phyloP scores from a whole-genome alignment of 2,797 vertebrate genomes.

The Neostethus bicornis region DNA sequence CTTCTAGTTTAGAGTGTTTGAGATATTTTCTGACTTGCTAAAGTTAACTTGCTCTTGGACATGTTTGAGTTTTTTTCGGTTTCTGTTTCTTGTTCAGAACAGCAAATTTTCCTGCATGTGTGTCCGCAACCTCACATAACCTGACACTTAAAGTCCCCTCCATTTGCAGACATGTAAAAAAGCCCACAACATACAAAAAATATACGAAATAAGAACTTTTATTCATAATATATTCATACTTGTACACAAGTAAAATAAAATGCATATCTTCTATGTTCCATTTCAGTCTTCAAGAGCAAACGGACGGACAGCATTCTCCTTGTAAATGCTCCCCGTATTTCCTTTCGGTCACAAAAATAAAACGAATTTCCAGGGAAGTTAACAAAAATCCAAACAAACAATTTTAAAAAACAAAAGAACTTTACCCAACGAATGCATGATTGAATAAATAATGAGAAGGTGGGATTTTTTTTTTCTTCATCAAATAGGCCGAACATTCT shows the following conservation, averaged over 20 bases:
- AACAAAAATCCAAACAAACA: slow-evolving; percentile 85
- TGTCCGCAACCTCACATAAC: no score
- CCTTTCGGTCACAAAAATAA: slow-evolving; percentile 83
- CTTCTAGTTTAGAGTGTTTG: no score
- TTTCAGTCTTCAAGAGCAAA: slow-evolving; percentile 86
- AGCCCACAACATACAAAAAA: slow-evolving; percentile 47
- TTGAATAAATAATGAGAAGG: slow-evolving; percentile 79
- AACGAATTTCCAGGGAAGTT: slow-evolving; percentile 75
- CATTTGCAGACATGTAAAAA: slow-evolving; percentile 3
- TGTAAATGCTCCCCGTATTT: slow-evolving; percentile 86
- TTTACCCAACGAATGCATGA: slow-evolving; percentile 87
- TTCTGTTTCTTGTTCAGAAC: no score
- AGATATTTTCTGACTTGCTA: no score
- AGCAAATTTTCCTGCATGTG: no score
- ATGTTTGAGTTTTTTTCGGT: no score
- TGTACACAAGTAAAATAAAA: slow-evolving; percentile 99
- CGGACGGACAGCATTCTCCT: slow-evolving; percentile 85
- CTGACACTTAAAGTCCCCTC: no score
- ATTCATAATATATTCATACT: slow-evolving; percentile 93
- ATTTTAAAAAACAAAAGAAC: slow-evolving; percentile 79
- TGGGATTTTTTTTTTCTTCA: slow-evolving; percentile 65
- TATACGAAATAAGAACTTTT: slow-evolving; percentile 86
- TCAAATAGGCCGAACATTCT: slow-evolving; percentile 78
- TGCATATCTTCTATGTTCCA: slow-evolving; percentile 97
- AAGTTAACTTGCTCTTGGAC: no score